Conservation (phyloP, 2,113 vertebrate species). For the Ramphastos sulfuratus region DNA sequence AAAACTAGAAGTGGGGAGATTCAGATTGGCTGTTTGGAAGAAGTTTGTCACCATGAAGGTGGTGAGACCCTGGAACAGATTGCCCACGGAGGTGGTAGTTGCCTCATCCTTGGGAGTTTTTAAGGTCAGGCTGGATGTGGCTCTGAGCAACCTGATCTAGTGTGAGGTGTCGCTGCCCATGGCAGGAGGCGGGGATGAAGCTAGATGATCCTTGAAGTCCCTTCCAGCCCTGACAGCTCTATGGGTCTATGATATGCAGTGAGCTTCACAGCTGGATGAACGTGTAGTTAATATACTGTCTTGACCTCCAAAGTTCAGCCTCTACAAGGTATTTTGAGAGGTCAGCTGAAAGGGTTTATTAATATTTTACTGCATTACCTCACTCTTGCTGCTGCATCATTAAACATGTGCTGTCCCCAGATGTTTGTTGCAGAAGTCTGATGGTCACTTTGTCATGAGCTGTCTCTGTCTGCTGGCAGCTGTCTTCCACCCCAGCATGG, state of each 20-base stretch:
- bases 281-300: neutral
- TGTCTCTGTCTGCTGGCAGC: neutral
- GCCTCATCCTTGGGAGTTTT: no score
- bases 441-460: neutral
- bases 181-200: no score
- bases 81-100: no score
- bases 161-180: no score
- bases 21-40: no score
- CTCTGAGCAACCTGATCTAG: no score
- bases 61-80: no score
- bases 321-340: neutral
- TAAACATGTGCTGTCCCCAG: neutral
- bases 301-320: neutral
- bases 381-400: neutral
- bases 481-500: neutral
- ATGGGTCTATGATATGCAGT: neutral
- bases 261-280: neutral
- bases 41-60: no score
- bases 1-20: no score
- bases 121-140: no score
- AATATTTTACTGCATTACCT: constrained; percentile 42
- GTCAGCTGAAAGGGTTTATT: neutral
- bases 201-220: no score
- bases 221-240: no score
- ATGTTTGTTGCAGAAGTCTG: neutral